Base-by-base conservation (phyloP, 1,140 invertebrate genomes). In the Lycorma delicatula region DNA sequence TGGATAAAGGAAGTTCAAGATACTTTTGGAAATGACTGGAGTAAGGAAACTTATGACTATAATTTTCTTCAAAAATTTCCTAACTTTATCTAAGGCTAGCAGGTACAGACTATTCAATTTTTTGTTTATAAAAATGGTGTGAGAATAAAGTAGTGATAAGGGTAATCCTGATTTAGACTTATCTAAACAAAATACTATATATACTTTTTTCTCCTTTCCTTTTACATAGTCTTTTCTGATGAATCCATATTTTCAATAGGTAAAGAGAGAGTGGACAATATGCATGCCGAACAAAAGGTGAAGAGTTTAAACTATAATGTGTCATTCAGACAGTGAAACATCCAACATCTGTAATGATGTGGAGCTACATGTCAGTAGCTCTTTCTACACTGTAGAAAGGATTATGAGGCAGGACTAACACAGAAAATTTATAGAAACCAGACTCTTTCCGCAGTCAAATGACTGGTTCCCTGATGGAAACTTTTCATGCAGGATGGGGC, bases 401-500 rank as follows among this genome's bases (percentile, higher is more conserved):
- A n/a, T n/a, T n/a, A n/a, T n/a, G n/a, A n/a, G n/a, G n/a, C n/a
- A n/a, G n/a, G n/a, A 13, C 12, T 9, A 20, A 18, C 12, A 7
- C 7, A 6, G 41, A 5, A 6, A 46, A 18, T 7, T 46, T 7
- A 7, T 34, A 9, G n/a, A 34, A n/a, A 34, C 31, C n/a, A 34
- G 31, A 34, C 7, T 34, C 7, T 7, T 34, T 34, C 31, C 31
- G n/a, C 31, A 34, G 31, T 7, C 31, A 7, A 34, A 34, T 57
- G 49, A 16, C 46, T 46, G 16, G 44, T 5, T 49, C n/a, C n/a
- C n/a, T n/a, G 16, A 31, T 44, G 50, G 16, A 5, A 20, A 2
- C 23, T 50, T 27, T 57, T 57, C 3, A 57, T 50, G 46, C 46
- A 57, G n/a, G 41, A 56, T 48, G 2, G 25, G 9, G 54, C 41